Percentiles rank a stretch among this genome's conserved stretches.
Conservation (phyloP, 2,113 vertebrate genomes). For the Corynorhinus townsendii region DNA sequence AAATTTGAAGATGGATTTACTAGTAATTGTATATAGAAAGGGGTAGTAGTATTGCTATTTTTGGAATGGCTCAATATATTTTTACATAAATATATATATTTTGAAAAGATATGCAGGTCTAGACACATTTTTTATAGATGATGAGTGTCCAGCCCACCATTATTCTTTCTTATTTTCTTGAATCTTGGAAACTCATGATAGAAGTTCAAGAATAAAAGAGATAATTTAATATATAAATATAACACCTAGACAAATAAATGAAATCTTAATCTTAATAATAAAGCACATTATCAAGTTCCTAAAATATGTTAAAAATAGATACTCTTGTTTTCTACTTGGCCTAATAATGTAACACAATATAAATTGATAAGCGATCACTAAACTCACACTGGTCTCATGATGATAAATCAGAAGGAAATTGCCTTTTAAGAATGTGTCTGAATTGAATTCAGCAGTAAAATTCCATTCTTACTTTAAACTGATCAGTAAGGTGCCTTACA, state of each 20-base stretch:
- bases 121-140: not conserved
- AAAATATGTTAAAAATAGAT: not conserved
- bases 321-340: not conserved
- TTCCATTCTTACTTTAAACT: not conserved
- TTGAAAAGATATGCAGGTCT: not conserved
- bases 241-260: not conserved
- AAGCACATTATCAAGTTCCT: not conserved
- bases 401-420: not conserved
- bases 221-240: not conserved
- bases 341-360: not conserved
- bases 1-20: not conserved
- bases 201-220: not conserved
- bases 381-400: not conserved
- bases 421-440: not conserved
- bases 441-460: not conserved
- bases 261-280: constrained; percentile 15
- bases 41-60: not conserved
- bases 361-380: not conserved
- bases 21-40: not conserved
- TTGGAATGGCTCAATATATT: not conserved
- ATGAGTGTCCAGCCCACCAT: not conserved
- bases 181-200: not conserved
- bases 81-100: not conserved
- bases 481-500: too few species aligned
- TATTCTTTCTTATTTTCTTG: not conserved